These are phyloP conservation scores for Toxostoma redivivum DNA, from an alignment of 2,113 vertebrate species.

Conservation along the genomic window DNA sequence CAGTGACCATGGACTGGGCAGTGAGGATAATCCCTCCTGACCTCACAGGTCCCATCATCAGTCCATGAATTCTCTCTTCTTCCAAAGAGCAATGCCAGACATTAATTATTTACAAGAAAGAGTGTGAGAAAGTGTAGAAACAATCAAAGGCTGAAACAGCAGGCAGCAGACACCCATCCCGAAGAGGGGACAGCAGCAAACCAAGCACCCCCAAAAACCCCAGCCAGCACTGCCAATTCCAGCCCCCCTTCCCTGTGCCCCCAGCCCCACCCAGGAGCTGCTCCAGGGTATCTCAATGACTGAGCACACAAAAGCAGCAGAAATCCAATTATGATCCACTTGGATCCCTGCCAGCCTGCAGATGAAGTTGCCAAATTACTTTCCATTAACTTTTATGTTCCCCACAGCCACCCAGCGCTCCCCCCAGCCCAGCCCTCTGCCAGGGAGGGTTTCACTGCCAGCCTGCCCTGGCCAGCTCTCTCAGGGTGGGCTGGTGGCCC, in stretches of 20 bases:
- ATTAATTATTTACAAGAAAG: too few relatives aligned
- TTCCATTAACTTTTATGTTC: slow-evolving; percentile 49
- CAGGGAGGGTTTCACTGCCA: background rate
- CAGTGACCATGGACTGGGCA: too few relatives aligned
- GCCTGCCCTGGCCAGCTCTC: background rate
- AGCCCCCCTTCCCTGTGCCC: too few relatives aligned
- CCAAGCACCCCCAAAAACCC: background rate
- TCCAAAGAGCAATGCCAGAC: too few relatives aligned
- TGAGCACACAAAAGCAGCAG: slow-evolving; percentile 32
- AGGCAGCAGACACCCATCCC: background rate
- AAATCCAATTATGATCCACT: slow-evolving; percentile 49
- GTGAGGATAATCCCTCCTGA: too few relatives aligned
- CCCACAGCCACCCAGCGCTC: background rate
- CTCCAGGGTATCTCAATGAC: background rate
- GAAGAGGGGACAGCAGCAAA: background rate
- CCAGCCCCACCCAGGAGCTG: background rate
- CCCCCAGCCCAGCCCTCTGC: background rate
- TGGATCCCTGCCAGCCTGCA: slow-evolving; percentile 9
- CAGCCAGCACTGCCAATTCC: fast-evolving
- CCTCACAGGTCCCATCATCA: too few relatives aligned
- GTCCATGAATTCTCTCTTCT: too few relatives aligned
- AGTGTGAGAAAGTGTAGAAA: too few relatives aligned
- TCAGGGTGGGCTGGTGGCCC: background rate
- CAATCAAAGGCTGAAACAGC: too few relatives aligned
- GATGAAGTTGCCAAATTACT: slow-evolving; percentile 51